These are phyloP conservation scores for Dryococelus australis DNA, from an alignment of 2,888 invertebrate species.

Conservation along the genomic window DNA sequence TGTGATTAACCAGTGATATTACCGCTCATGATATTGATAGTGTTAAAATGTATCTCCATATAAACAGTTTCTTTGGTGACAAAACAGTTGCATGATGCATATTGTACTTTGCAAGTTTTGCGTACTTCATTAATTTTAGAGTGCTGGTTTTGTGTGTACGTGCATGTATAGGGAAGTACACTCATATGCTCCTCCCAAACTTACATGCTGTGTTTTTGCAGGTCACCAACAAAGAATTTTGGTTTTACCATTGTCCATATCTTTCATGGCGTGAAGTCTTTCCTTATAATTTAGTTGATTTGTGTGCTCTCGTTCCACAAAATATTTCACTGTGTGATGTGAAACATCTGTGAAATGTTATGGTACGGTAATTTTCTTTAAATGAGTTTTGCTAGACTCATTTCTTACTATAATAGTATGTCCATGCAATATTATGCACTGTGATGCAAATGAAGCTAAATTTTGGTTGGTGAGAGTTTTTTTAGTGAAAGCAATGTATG, in stretches of 20 bases:
- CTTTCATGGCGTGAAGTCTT: not conserved
- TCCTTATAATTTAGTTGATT: not conserved
- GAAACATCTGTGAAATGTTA: not conserved
- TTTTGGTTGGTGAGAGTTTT: not conserved
- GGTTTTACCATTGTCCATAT: not conserved
- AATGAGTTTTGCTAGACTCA: not conserved
- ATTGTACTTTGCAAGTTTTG: no score
- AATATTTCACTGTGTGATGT: not conserved
- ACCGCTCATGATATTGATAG: no score
- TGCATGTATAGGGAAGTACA: not conserved
- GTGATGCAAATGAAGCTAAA: not conserved
- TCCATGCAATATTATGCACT: not conserved
- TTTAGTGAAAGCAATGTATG: not conserved
- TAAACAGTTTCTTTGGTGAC: no score
- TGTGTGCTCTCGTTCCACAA: not conserved
- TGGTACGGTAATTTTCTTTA: not conserved
- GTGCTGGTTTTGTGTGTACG: not conserved
- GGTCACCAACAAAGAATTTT: not conserved
- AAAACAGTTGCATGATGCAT: no score
- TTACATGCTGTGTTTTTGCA: not conserved
- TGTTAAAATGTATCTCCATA: no score
- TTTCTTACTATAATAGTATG: not conserved
- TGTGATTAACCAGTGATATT: no score
- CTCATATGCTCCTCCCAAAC: not conserved
- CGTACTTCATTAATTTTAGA: no score